phyloP scores from a whole-genome alignment of 2,888 invertebrate genomes.

The Matsumyia berberina region DNA sequence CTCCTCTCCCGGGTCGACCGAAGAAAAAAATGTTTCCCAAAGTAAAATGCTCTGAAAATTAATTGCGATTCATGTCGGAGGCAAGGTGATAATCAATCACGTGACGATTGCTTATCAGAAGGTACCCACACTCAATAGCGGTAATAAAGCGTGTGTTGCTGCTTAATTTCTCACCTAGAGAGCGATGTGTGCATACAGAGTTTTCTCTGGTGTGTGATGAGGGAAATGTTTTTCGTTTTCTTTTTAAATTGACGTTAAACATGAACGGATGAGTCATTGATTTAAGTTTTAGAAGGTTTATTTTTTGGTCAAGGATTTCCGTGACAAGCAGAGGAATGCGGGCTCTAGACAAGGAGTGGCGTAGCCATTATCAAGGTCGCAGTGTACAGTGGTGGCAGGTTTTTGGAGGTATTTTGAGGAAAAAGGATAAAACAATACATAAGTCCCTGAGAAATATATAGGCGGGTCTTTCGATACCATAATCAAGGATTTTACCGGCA shows the following conservation, averaged over 20 bases:
- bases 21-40: constrained; percentile 4
- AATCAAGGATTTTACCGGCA: no score
- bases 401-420: no score
- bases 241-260: constrained; percentile 37
- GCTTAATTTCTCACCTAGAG: constrained; percentile 33
- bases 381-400: no score
- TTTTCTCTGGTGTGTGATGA: constrained; percentile 9
- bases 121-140: constrained; percentile 3
- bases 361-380: no score
- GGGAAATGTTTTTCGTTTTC: constrained; percentile 22
- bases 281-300: constrained; percentile 34
- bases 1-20: background rate
- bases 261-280: constrained; percentile 61
- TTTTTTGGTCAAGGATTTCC: constrained; percentile 63
- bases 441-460: no score
- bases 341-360: no score
- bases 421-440: no score
- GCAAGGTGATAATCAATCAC: constrained; percentile 60
- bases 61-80: constrained; percentile 43
- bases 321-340: no score
- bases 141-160: constrained; percentile 45
- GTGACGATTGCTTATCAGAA: constrained; percentile 60
- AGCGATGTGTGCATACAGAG: background rate
- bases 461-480: no score
- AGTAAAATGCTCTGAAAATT: constrained; percentile 49